Conservation (phyloP, 1,140 invertebrate species). For the Zaprionus camerounensis region DNA sequence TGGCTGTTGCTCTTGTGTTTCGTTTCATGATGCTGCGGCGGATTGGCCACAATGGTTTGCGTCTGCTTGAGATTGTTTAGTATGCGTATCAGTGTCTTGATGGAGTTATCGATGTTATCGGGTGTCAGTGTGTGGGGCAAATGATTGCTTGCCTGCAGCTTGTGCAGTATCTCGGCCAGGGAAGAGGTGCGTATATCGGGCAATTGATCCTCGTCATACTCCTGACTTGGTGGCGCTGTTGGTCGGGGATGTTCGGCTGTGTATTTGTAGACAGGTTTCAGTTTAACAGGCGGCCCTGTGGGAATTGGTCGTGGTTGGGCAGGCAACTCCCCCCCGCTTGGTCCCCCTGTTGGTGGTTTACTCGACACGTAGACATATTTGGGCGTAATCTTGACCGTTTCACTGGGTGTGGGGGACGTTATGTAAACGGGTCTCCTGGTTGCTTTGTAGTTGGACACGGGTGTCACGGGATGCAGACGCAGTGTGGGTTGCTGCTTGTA, state of each 20-base stretch:
- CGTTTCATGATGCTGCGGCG: slow-evolving; percentile 78
- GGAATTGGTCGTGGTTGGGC: slow-evolving; percentile 20
- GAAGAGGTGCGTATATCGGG: slow-evolving; percentile 81
- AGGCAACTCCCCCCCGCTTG: slow-evolving; percentile 34
- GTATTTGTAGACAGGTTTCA: slow-evolving; percentile 68
- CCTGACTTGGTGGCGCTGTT: slow-evolving; percentile 11
- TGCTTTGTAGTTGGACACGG: slow-evolving; percentile 59
- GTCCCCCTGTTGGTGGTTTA: not conserved
- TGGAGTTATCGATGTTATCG: slow-evolving; percentile 91
- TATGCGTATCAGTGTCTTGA: slow-evolving; percentile 90
- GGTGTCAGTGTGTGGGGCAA: slow-evolving; percentile 90
- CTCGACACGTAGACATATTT: slow-evolving; percentile 64
- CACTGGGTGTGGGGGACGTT: slow-evolving; percentile 49
- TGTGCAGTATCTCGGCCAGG: slow-evolving; percentile 86
- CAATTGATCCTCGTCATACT: slow-evolving; percentile 64
- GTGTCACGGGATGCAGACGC: slow-evolving; percentile 55
- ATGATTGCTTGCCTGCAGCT: slow-evolving; percentile 89
- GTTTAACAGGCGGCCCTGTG: slow-evolving; percentile 57
- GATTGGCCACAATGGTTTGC: slow-evolving; percentile 81
- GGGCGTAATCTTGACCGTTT: slow-evolving; percentile 72
- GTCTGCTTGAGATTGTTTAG: slow-evolving; percentile 87
- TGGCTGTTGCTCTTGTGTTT: slow-evolving; percentile 27
- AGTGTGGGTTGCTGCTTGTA: slow-evolving; percentile 71
- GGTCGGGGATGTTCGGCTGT: slow-evolving; percentile 42
- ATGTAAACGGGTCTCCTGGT: slow-evolving; percentile 66